Evolutionary conservation across 2,797 vertebrate species (phyloP), one percentile per base, ranked within the genome.

Genomic region (Tadarida brasiliensis): DNA sequence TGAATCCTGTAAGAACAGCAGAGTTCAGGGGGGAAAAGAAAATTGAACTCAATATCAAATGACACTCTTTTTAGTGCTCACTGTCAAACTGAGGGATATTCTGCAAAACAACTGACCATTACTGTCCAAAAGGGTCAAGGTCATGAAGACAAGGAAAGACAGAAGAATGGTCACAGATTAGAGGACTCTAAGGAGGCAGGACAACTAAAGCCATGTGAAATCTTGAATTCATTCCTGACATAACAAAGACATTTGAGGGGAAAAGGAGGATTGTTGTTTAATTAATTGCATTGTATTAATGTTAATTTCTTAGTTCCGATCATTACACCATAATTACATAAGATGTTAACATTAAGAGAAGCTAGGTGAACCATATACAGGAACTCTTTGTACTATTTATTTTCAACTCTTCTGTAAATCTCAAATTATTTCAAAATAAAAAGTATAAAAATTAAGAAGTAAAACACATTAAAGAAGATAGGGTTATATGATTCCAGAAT

Each of bases 361-460:
- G 33, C 2, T 26, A 20, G 47, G 20, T 54, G 17, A 94, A 56
- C 14, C 28, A 44, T 68, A 19, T 35, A 61, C 30, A 54, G 35
- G 30, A 73, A 44, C 35, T 57, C 26, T 35, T 49, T 35, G 19
- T 28, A 73, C 47, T 59, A 12, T 44, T 63, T 82, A 82, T 86
- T 35, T 67, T 11, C 11, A 65, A 54, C 9, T 74, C 28, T 78
- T 81, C 49, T 49, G 0, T 35, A 91, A 90, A 12, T n/a, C 44
- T 65, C 77, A 88, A 78, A 90, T 61, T 65, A 77, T 85, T 77
- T 67, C 1, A 39, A 81, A 65, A 81, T 85, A 35, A 65, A 57
- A 61, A 80, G 7, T 26, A 26, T 17, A 51, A 93, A 39, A 5
- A 5, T 2, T 30, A 73, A 81, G 26, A 80, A 87, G 39, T 47